phyloP scores from a whole-genome alignment of 2,797 vertebrate species.

The Chromis chromis region DNA sequence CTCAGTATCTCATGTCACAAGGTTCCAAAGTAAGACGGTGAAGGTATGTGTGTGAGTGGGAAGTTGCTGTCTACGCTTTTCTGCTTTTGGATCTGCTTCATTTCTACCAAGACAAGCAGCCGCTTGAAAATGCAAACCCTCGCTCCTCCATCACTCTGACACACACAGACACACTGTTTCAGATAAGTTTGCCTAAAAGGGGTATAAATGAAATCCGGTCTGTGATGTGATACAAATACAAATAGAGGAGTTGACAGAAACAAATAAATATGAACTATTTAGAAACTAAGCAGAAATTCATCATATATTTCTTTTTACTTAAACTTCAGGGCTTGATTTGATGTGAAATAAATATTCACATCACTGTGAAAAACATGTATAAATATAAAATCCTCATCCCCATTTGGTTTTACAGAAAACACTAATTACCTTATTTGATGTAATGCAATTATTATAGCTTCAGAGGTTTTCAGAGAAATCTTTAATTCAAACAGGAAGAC shows the following conservation, averaged over 20 bases:
- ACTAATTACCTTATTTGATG: background rate
- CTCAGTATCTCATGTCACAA: conserved; percentile 30
- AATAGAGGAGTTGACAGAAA: background rate
- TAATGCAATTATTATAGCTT: no score
- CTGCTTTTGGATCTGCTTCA: conserved; percentile 57
- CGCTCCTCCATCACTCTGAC: conserved; percentile 56
- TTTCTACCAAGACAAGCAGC: conserved; percentile 62
- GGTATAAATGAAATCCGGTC: background rate
- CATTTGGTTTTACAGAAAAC: background rate
- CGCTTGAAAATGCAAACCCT: conserved; percentile 55
- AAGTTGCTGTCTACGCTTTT: conserved; percentile 24
- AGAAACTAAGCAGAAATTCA: no score
- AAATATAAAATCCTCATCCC: background rate
- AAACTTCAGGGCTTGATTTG: background rate
- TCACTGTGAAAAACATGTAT: background rate
- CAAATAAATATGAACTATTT: background rate
- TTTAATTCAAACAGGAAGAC: background rate
- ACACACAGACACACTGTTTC: conserved; percentile 38
- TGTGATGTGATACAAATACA: conserved; percentile 5
- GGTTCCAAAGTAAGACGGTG: conserved; percentile 19
- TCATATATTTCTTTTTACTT: background rate
- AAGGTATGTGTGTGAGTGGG: conserved; percentile 20
- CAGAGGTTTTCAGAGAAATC: no score
- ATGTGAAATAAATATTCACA: no score
- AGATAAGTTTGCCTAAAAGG: conserved; percentile 10